These are phyloP conservation scores for Scomberomorus guttatus DNA, from an alignment of 2,797 vertebrate species.

Conservation along the genomic window DNA sequence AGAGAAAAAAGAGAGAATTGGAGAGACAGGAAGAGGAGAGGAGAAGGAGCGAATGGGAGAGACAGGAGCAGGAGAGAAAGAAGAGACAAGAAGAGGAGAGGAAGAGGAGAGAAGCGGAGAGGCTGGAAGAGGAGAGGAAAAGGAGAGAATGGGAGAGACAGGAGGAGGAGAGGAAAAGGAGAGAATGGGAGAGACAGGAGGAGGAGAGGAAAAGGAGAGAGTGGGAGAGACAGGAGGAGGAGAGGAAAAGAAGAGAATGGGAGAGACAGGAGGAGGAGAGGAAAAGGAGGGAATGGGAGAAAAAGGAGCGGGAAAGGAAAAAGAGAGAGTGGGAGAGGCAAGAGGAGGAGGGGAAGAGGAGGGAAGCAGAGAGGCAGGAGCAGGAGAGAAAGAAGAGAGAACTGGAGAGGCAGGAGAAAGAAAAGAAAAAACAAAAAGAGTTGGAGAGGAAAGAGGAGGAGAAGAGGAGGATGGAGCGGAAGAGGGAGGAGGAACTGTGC, in stretches of 20 bases:
- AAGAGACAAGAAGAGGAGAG: conserved; percentile 66
- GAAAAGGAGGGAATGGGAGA: conserved; percentile 45
- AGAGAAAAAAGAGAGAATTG: conserved; percentile 66
- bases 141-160: conserved; percentile 58
- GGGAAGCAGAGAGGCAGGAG: conserved; percentile 58
- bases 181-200: conserved; percentile 59
- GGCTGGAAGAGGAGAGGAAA: conserved; percentile 54
- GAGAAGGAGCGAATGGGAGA: conserved; percentile 70
- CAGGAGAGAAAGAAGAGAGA: conserved; percentile 68
- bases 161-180: conserved; percentile 65
- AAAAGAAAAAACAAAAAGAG: conserved; percentile 58
- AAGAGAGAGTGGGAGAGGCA: conserved; percentile 58
- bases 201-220: conserved; percentile 68
- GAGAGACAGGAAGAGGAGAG: conserved; percentile 64
- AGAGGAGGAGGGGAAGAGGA: conserved; percentile 65
- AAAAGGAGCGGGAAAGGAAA: conserved; percentile 40
- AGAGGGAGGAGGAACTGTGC: conserved; percentile 48
- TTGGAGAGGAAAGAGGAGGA: conserved; percentile 64
- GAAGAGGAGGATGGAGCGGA: conserved; percentile 55
- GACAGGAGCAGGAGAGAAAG: conserved; percentile 69
- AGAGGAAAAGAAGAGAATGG: conserved; percentile 66
- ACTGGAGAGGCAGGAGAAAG: conserved; percentile 56
- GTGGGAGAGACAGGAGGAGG: conserved; percentile 64
- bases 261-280: conserved; percentile 65
- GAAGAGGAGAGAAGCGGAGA: conserved; percentile 53